Conservation (phyloP, 2,888 invertebrate species). For the Agrotis clavis region DNA sequence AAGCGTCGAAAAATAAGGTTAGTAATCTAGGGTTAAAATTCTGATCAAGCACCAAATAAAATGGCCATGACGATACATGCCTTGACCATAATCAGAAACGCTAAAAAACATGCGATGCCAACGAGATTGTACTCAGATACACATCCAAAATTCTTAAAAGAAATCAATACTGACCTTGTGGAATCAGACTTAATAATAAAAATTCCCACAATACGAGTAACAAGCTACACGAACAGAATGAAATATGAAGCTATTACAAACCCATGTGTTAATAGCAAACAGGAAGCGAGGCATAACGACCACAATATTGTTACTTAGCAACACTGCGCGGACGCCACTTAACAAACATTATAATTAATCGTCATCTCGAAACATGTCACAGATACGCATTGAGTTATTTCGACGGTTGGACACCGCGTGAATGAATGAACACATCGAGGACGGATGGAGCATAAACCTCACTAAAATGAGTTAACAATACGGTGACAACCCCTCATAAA, state of each 20-base stretch:
- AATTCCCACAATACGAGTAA: conserved; percentile 40
- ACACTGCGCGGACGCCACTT: conserved; percentile 45
- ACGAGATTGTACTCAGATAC: conserved; percentile 18
- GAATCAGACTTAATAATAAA: conserved; percentile 11
- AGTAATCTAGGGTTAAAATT: no score
- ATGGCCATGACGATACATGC: conserved; percentile 48
- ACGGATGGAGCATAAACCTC: conserved; percentile 61
- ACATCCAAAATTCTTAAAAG: conserved; percentile 15
- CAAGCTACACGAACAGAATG: conserved; percentile 28
- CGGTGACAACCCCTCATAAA: conserved; percentile 73
- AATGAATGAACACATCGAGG: conserved; percentile 60
- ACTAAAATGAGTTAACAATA: conserved; percentile 61
- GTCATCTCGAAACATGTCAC: conserved; percentile 62
- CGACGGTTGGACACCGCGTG: conserved; percentile 53
- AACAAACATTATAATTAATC: conserved; percentile 61
- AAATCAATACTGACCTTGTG: conserved; percentile 29
- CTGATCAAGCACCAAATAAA: conserved; percentile 35
- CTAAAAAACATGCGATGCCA: conserved; percentile 39
- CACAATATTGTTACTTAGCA: conserved; percentile 50
- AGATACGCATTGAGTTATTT: conserved; percentile 64
- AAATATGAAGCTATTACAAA: conserved; percentile 33
- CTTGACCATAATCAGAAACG: conserved; percentile 44
- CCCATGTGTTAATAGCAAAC: conserved; percentile 51
- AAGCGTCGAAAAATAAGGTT: no score
- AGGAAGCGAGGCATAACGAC: conserved; percentile 53